Evolutionary conservation across 2,113 vertebrate species (phyloP).

Genomic region (Ariopsis seemanni): DNA sequence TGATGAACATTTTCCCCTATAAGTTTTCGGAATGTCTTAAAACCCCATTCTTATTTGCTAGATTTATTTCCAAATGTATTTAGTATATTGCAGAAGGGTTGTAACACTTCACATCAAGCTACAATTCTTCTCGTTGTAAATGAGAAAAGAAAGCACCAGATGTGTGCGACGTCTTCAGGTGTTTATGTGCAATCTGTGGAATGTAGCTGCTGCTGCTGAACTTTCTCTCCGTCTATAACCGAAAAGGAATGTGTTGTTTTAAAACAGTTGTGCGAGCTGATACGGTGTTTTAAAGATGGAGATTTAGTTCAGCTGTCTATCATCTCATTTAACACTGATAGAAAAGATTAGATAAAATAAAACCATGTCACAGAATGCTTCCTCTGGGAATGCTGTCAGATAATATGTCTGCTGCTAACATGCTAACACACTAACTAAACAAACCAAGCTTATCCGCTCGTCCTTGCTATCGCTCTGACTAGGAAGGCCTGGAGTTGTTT

Average conservation of each 20-base stretch:
- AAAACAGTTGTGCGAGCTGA: constrained; percentile 25
- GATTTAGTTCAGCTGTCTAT: background rate
- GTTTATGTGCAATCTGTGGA: constrained; percentile 39
- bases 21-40: background rate
- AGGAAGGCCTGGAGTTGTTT: constrained; percentile 33
- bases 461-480: constrained; percentile 40
- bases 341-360: constrained; percentile 8
- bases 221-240: constrained; percentile 15
- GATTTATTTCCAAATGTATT: background rate
- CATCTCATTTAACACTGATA: background rate
- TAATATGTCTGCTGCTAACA: constrained; percentile 28
- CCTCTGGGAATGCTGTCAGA: constrained; percentile 28
- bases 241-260: constrained; percentile 47
- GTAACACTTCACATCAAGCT: background rate
- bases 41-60: too few relatives aligned
- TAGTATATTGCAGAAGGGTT: background rate
- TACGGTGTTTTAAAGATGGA: background rate
- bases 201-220: constrained; percentile 31
- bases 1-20: background rate
- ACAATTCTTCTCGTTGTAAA: background rate
- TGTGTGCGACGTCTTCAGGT: constrained; percentile 26
- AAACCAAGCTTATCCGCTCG: constrained; percentile 33
- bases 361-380: constrained; percentile 28
- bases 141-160: constrained; percentile 26
- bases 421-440: constrained; percentile 29